A percentile compares a stretch with the other conserved stretches of the same genome.
phyloP scores from a whole-genome alignment of 2,888 invertebrate species.

The Ormyrus pomaceus region DNA sequence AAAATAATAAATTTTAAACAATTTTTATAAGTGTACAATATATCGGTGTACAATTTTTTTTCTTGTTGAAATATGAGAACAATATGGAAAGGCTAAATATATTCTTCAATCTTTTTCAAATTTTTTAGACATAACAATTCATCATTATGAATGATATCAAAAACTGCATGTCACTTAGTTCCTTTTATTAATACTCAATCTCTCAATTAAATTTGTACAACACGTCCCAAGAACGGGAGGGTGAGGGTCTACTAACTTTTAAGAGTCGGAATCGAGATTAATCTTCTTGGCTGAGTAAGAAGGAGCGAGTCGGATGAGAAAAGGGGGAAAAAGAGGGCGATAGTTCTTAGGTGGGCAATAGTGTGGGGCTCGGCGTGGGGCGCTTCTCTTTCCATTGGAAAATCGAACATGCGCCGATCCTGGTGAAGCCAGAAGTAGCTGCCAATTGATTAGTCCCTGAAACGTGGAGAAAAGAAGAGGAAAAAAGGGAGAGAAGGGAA shows the following conservation, averaged over 20 bases:
- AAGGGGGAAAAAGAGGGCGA: background rate
- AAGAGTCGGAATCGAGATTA: constrained; percentile 5
- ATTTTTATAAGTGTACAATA: no score
- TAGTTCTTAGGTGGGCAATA: no score
- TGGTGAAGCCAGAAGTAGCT: background rate
- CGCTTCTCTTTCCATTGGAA: background rate
- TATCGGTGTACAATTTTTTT: no score
- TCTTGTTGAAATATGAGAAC: no score
- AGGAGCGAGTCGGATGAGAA: background rate
- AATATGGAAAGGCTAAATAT: no score
- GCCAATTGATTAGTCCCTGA: constrained; percentile 8
- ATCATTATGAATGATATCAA: background rate
- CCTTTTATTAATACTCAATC: constrained; percentile 6
- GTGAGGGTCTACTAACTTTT: background rate
- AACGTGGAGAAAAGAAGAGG: background rate
- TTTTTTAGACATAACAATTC: background rate
- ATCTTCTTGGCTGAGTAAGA: background rate
- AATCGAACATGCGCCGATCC: constrained; percentile 3
- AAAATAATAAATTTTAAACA: no score
- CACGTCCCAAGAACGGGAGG: background rate
- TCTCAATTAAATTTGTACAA: background rate
- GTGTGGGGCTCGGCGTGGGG: background rate
- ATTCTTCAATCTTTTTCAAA: no score
- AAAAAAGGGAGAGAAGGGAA: background rate
- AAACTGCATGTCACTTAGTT: background rate